Base-by-base conservation (phyloP, 2,113 vertebrate species). In the Scytalopus superciliaris region DNA sequence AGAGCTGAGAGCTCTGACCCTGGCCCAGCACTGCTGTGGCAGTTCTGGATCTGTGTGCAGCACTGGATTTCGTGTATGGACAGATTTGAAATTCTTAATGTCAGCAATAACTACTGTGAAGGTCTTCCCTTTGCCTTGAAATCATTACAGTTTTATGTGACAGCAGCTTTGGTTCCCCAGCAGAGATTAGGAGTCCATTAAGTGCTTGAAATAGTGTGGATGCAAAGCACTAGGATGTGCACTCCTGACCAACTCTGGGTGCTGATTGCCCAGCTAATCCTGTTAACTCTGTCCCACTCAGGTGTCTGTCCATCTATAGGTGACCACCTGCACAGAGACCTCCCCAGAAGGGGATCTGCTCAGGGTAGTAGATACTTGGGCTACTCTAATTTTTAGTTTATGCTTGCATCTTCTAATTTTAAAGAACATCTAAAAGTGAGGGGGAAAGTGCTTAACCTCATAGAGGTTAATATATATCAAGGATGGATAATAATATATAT, bases 101-200 rank as follows among this genome's bases (percentile, higher is more conserved):
- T 49, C 70, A 85, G 53, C 84, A 83, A 6, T 90, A 78, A 85
- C 74, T 84, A 7, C 81, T 68, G 83, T 72, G 89, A 87, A 95
- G 91, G 55, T 52, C 67, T 77, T 82, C 57, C 74, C 67, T 93
- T 89, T 73, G 87, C 91, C 69, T 81, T 82, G 89, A 89, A 83
- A 85, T 91, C 57, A 0, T 94, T 84, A 27, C 19, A 30, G 68
- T 50, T 92, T 82, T 81, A 79, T 82, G 74, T 73, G 87, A 72
- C 74, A 83, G 91, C 66, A 95, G 73, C 89, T 89, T 37, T 30
- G n/a, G 73, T n/a, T 64, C 57, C 77, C 84, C 93, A 92, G 66
- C 91, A 95, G 93, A 84, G 84, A 76, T 78, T 14, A 78, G 47
- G 87, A 93, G 52, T 66, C 62, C 66, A 79, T 87, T 84, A 91